Percentiles rank a stretch among this genome's conserved stretches.
These are phyloP conservation scores for Cercopithecus mitis DNA, from an alignment of 2,797 vertebrate genomes.

Conservation along the genomic window DNA sequence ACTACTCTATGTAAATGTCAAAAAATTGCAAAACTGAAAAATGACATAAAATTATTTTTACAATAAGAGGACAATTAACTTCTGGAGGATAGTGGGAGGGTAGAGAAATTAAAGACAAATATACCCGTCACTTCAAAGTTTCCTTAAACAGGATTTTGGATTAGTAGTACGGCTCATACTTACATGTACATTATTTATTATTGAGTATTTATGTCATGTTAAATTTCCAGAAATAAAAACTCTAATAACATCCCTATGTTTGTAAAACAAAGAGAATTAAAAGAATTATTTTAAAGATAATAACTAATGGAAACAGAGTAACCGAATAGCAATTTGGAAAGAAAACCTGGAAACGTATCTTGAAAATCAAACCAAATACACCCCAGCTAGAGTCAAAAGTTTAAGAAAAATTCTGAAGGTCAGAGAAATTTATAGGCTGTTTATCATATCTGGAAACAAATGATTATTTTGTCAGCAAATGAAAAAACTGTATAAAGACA, in stretches of 20 bases:
- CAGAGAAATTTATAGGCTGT: not conserved
- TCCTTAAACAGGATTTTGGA: not conserved
- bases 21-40: not conserved
- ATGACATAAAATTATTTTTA: not conserved
- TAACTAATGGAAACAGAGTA: not conserved
- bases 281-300: not conserved
- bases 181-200: not conserved
- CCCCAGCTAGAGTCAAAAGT: not conserved
- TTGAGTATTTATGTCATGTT: not conserved
- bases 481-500: not conserved
- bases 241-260: not conserved
- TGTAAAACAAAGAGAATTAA: not conserved
- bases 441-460: not conserved
- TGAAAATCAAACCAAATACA: constrained; percentile 3
- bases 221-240: not conserved
- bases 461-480: not conserved
- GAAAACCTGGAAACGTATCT: constrained; percentile 20
- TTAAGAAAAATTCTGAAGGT: not conserved
- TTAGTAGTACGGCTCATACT: not conserved
- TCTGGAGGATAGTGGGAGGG: not conserved
- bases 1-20: not conserved
- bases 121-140: not conserved
- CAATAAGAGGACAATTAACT: not conserved
- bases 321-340: not conserved
- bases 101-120: not conserved